Evolutionary conservation across 1,140 invertebrate species (phyloP).

Genomic region (Leptestheria dahalacensis): DNA sequence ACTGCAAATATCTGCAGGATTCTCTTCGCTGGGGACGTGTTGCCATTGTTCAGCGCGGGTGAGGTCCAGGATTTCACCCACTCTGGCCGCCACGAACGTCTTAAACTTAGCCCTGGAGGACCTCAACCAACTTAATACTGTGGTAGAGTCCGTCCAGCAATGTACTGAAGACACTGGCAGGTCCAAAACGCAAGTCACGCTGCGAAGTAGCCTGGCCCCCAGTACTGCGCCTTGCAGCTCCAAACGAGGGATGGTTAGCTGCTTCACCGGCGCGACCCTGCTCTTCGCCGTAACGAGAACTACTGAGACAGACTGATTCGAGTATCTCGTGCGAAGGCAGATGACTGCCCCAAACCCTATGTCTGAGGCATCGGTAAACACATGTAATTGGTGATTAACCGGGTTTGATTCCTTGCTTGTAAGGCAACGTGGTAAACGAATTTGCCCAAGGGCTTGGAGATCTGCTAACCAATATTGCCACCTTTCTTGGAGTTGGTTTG

Average conservation of each 20-base stretch:
- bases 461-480: neutral
- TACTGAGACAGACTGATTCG: constrained; percentile 2
- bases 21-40: constrained; percentile 5
- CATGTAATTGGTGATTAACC: constrained; percentile 18
- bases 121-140: no score
- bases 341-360: constrained; percentile 22
- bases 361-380: constrained; percentile 24
- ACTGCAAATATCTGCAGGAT: constrained; percentile 10
- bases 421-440: neutral
- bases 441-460: neutral
- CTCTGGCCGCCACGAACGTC: constrained; percentile 11
- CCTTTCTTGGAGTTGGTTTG: neutral
- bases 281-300: constrained; percentile 8
- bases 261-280: constrained; percentile 15
- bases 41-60: constrained; percentile 5
- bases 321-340: constrained; percentile 19
- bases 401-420: neutral
- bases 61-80: constrained; percentile 13
- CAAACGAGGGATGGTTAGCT: constrained; percentile 12
- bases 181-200: neutral
- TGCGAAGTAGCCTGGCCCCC: constrained; percentile 6
- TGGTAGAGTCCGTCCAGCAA: constrained; percentile 17
- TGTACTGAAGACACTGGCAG: no score
- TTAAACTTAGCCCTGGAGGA: neutral
- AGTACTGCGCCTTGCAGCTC: constrained; percentile 15